These are phyloP conservation scores for Machaerirhynchus nigripectus DNA, from an alignment of 2,113 vertebrate species.

Conservation along the genomic window DNA sequence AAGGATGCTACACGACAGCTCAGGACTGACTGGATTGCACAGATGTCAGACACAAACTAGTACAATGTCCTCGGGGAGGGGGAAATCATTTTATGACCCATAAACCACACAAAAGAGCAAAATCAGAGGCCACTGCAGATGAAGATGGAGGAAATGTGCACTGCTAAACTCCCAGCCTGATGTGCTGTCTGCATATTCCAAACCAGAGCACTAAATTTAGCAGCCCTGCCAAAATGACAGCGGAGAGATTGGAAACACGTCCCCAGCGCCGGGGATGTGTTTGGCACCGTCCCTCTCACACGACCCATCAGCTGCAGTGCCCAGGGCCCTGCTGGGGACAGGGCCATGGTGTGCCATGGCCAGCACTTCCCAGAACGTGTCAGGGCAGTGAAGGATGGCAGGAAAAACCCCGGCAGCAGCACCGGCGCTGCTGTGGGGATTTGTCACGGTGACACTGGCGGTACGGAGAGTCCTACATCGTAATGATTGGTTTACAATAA, in stretches of 20 bases:
- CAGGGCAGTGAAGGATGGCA: conserved; percentile 11
- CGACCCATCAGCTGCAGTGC: not conserved
- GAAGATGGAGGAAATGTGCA: not conserved
- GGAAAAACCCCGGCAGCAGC: not conserved
- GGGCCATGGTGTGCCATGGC: not conserved
- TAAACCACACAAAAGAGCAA: not conserved
- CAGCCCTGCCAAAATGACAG: conserved; percentile 2
- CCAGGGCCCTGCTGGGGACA: not conserved
- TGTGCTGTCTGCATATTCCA: not conserved
- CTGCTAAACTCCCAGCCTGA: not conserved
- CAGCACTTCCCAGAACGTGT: not conserved
- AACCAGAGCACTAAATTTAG: not conserved
- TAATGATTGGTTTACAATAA: conserved; percentile 44
- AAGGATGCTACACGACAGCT: not conserved
- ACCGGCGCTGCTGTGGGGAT: not conserved
- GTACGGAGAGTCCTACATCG: conserved; percentile 31
- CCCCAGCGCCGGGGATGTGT: not conserved
- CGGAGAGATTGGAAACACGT: not conserved
- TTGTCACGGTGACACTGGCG: conserved; percentile 33
- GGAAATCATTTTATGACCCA: not conserved
- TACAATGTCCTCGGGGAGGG: not conserved
- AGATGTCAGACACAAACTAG: not conserved
- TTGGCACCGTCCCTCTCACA: not conserved
- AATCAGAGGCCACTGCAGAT: not conserved
- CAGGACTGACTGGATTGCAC: not conserved